Conservation (phyloP, 2,888 invertebrate species). For the Pammene aurita region DNA sequence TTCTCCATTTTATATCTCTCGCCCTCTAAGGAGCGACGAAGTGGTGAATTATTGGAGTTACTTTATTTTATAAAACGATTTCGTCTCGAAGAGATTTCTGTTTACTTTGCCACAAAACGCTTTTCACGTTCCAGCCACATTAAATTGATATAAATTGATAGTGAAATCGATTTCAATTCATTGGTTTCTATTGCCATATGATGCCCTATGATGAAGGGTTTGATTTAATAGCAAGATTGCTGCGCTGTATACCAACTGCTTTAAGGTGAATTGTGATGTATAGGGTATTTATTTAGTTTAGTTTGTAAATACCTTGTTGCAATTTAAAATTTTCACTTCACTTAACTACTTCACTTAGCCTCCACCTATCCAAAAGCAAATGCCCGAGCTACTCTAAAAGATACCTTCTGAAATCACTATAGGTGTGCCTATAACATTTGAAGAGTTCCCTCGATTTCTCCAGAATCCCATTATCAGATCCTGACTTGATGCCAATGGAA, state of each 20-base stretch:
- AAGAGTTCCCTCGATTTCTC: no score
- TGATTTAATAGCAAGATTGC: slow-evolving; percentile 10
- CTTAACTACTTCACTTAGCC: no score
- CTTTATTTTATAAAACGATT: slow-evolving; percentile 79
- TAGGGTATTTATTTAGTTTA: neutral
- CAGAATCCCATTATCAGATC: no score
- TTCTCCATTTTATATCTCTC: slow-evolving; percentile 77
- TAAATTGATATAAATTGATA: slow-evolving; percentile 61
- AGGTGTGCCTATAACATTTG: no score
- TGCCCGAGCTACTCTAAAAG: no score
- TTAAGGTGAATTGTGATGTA: neutral
- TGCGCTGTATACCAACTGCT: neutral
- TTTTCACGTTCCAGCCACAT: slow-evolving; percentile 58
- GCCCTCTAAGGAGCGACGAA: slow-evolving; percentile 71
- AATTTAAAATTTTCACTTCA: no score
- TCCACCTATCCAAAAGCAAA: no score
- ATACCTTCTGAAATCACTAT: no score
- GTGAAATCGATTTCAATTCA: slow-evolving; percentile 47
- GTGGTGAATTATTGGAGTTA: slow-evolving; percentile 79
- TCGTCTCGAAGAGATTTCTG: slow-evolving; percentile 67
- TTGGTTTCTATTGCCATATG: slow-evolving; percentile 39
- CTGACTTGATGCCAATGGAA: no score
- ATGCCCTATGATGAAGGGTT: slow-evolving; percentile 1
- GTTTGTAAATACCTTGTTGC: no score
- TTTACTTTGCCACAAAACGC: slow-evolving; percentile 70